Conservation (phyloP, 2,797 vertebrate genomes). For the Gallirallus australis region DNA sequence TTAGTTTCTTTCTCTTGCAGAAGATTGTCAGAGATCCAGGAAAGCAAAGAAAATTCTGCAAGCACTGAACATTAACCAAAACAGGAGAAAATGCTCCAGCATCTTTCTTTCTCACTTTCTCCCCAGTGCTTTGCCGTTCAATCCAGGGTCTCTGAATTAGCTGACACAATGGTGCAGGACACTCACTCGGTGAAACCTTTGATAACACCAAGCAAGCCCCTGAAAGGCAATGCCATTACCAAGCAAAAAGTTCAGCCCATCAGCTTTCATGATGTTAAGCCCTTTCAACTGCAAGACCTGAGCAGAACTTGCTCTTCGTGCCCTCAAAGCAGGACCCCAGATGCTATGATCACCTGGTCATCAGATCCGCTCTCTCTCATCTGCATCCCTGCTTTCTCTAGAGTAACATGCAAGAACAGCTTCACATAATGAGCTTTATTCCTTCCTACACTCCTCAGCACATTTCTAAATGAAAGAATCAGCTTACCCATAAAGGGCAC, state of each 20-base stretch:
- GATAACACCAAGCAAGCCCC: not conserved
- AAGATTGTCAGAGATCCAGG: conserved; percentile 40
- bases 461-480: conserved; percentile 47
- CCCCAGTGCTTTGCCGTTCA: not conserved
- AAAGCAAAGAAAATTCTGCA: conserved; percentile 29
- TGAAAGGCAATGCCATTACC: not conserved
- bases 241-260: not conserved
- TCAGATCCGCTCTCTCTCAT: not conserved
- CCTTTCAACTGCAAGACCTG: not conserved
- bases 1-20: conserved; percentile 37
- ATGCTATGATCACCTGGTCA: not conserved
- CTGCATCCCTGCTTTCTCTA: not conserved
- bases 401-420: not conserved
- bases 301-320: not conserved
- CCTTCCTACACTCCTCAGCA: not conserved
- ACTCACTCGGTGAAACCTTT: not conserved
- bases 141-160: not conserved
- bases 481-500: not conserved
- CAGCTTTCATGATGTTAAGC: not conserved
- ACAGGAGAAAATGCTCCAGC: conserved; percentile 29
- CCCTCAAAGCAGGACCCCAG: not conserved
- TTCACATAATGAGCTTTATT: not conserved
- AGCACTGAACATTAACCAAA: conserved; percentile 43
- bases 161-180: not conserved
- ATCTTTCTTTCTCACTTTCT: not conserved